Conservation (phyloP, 1,140 invertebrate genomes). For the Diabrotica undecimpunctata region DNA sequence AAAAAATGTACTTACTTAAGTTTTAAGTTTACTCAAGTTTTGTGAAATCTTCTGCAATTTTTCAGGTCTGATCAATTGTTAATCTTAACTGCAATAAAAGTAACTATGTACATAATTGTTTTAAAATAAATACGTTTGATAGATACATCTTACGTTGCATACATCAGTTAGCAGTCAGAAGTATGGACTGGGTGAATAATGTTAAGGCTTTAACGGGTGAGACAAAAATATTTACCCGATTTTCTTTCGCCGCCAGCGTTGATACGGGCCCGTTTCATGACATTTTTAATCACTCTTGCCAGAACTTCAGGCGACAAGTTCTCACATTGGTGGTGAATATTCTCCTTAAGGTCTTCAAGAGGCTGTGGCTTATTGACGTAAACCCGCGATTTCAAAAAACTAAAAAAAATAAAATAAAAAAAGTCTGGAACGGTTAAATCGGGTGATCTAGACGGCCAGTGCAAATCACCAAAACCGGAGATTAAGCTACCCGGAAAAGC, state of each 20-base stretch:
- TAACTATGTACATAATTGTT: no score
- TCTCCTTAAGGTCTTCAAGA: neutral
- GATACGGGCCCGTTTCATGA: no score
- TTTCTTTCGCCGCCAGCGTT: no score
- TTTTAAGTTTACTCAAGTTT: conserved; percentile 78
- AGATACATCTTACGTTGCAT: no score
- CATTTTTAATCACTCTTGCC: no score
- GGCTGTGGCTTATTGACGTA: neutral
- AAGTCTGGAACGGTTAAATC: no score
- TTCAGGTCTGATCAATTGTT: conserved; percentile 70
- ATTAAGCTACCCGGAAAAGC: neutral
- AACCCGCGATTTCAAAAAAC: neutral
- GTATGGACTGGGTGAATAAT: no score
- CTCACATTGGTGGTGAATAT: neutral
- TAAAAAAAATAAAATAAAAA: neutral
- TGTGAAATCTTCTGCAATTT: conserved; percentile 76
- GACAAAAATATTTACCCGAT: no score
- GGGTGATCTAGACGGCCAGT: neutral
- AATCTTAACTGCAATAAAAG: conserved; percentile 37
- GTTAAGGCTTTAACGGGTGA: no score
- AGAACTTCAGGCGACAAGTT: neutral
- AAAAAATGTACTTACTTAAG: conserved; percentile 58
- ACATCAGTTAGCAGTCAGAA: no score
- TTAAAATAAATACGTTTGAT: no score
- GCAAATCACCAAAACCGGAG: neutral